phyloP scores from a whole-genome alignment of 2,888 invertebrate genomes.

The Molanna angustata region DNA sequence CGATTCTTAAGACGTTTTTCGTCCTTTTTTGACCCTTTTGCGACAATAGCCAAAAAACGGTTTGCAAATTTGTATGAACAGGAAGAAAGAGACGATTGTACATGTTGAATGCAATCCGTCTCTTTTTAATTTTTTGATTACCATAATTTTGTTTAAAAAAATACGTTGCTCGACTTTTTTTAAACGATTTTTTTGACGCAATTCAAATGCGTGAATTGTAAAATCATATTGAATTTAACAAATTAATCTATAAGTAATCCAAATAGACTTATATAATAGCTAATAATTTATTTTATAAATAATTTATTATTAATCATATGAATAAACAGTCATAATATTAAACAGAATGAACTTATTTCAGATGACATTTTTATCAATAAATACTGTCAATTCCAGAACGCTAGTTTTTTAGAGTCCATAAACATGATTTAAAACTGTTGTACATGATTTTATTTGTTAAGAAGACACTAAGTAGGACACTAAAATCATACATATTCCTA shows the following conservation, averaged over 20 bases:
- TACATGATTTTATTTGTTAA: no score
- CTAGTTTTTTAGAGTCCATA: no score
- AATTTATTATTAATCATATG: not conserved
- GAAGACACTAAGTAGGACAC: no score
- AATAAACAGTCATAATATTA: no score
- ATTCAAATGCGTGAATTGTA: not conserved
- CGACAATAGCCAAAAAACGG: constrained; percentile 19
- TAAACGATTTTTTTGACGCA: not conserved
- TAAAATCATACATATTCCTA: no score
- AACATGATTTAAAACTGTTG: no score
- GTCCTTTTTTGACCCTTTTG: no score
- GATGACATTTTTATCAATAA: no score
- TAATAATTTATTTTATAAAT: not conserved
- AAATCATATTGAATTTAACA: not conserved
- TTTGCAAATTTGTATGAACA: constrained; percentile 21
- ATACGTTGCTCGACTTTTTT: constrained; percentile 14
- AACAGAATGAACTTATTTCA: no score
- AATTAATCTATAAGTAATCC: not conserved
- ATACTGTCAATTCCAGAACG: no score
- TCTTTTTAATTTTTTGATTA: constrained; percentile 8
- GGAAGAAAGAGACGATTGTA: constrained; percentile 6
- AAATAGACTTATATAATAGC: not conserved
- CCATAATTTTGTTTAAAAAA: constrained; percentile 12
- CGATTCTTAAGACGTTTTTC: no score
- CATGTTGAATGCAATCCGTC: not conserved